Evolutionary conservation across 35 echinoderm and acorn worm genomes (phyloP).

Genomic region (Patiria miniata): DNA sequence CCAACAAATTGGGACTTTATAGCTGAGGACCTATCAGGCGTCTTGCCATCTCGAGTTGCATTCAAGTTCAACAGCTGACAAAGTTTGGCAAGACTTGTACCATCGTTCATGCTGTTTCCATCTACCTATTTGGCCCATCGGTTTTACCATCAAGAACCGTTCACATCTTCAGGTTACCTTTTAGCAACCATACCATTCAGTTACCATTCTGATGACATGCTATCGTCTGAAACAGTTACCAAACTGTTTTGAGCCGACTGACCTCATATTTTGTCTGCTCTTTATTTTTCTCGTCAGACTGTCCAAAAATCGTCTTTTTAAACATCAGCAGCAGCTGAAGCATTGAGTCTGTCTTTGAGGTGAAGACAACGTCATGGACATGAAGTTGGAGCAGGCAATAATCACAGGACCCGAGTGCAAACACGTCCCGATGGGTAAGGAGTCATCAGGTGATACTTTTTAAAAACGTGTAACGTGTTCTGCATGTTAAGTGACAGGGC

Average conservation of each 20-base stretch:
- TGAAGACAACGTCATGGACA: not conserved
- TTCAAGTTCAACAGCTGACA: too few relatives aligned
- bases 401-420: slow-evolving; percentile 11
- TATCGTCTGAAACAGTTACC: not conserved
- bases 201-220: too few relatives aligned
- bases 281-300: not conserved
- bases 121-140: not conserved
- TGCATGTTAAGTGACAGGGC: too few relatives aligned
- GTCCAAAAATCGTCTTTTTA: not conserved
- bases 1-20: too few relatives aligned
- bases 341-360: not conserved
- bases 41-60: too few relatives aligned
- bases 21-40: too few relatives aligned
- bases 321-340: not conserved
- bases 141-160: not conserved
- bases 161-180: not conserved
- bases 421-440: slow-evolving; percentile 2
- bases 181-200: too few relatives aligned
- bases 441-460: too few relatives aligned
- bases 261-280: not conserved
- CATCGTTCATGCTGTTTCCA: not conserved
- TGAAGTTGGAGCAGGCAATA: slow-evolving; percentile 21
- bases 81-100: not conserved
- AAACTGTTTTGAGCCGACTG: not conserved
- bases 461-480: too few relatives aligned